Evolutionary conservation across 2,888 invertebrate genomes (phyloP).

Genomic region (Unio delphinus): DNA sequence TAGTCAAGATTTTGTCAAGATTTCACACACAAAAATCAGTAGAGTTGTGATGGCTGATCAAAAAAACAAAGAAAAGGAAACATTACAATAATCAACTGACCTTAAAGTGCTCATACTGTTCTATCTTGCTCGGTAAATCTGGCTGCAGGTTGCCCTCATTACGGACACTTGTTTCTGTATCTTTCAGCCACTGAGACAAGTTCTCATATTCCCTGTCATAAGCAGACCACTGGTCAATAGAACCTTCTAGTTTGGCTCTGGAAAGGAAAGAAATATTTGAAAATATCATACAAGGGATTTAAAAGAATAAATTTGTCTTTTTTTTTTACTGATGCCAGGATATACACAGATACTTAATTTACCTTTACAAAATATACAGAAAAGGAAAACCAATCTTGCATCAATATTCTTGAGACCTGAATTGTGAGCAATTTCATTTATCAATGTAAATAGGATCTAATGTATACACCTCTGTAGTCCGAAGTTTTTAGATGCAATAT

Average conservation of each 20-base stretch:
- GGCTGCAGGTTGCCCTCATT: conserved; percentile 88
- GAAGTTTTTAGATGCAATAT: too few relatives aligned
- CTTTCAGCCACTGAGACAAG: conserved; percentile 90
- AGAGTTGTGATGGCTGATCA: not conserved
- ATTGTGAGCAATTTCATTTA: too few relatives aligned
- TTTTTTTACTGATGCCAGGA: too few relatives aligned
- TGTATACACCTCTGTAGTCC: too few relatives aligned
- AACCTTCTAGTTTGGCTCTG: conserved; percentile 60
- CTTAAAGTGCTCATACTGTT: conserved; percentile 82
- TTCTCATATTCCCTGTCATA: conserved; percentile 85
- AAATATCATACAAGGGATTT: too few relatives aligned
- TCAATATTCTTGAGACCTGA: too few relatives aligned
- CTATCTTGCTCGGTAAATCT: conserved; percentile 85
- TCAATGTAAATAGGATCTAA: too few relatives aligned
- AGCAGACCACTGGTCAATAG: conserved; percentile 78
- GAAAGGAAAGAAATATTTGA: conserved; percentile 7
- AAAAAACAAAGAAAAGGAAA: not conserved
- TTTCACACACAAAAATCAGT: not conserved
- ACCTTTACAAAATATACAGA: too few relatives aligned
- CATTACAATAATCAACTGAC: conserved; percentile 65
- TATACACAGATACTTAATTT: too few relatives aligned
- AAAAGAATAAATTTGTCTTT: too few relatives aligned
- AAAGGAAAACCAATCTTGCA: too few relatives aligned
- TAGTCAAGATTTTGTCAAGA: too few relatives aligned
- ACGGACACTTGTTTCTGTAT: conserved; percentile 83